A percentile compares a stretch with the other conserved stretches of the same genome.
Conservation (phyloP, 2,888 invertebrate genomes). For the Phengaris arion region DNA sequence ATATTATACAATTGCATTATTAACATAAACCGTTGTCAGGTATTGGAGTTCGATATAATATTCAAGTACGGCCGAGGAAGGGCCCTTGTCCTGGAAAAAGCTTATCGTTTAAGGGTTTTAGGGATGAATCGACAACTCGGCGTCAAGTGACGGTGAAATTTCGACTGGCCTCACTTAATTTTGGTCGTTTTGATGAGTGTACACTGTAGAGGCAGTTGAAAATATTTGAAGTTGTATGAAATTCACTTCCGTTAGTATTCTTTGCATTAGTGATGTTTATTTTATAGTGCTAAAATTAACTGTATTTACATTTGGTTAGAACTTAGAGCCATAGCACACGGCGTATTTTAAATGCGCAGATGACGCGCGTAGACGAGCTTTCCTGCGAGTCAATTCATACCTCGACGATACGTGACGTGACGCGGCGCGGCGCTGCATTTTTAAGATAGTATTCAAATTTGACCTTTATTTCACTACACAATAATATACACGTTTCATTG, state of each 20-base stretch:
- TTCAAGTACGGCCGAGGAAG: slow-evolving; percentile 5
- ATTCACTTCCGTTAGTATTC: not conserved
- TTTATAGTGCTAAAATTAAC: not conserved
- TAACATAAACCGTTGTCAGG: slow-evolving; percentile 17
- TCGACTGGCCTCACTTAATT: not conserved
- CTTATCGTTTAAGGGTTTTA: slow-evolving; percentile 13
- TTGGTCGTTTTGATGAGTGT: not conserved
- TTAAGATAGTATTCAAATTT: too few relatives aligned
- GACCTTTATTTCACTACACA: too few relatives aligned
- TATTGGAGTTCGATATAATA: slow-evolving; percentile 4
- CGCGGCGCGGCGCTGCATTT: too few relatives aligned
- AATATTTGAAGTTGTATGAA: not conserved
- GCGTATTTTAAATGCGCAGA: too few relatives aligned
- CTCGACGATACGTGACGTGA: too few relatives aligned
- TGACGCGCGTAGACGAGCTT: too few relatives aligned
- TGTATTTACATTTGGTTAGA: too few relatives aligned
- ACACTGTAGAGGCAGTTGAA: not conserved
- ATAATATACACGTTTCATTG: too few relatives aligned
- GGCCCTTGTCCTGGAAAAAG: slow-evolving; percentile 10
- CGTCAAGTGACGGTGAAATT: slow-evolving; percentile 2
- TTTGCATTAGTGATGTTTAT: not conserved
- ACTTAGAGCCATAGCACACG: too few relatives aligned
- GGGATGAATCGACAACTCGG: not conserved
- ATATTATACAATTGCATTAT: not conserved
- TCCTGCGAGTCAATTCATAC: too few relatives aligned